These are phyloP conservation scores for Strigamia crassipes DNA, from an alignment of 2,888 invertebrate genomes.

Conservation along the genomic window DNA sequence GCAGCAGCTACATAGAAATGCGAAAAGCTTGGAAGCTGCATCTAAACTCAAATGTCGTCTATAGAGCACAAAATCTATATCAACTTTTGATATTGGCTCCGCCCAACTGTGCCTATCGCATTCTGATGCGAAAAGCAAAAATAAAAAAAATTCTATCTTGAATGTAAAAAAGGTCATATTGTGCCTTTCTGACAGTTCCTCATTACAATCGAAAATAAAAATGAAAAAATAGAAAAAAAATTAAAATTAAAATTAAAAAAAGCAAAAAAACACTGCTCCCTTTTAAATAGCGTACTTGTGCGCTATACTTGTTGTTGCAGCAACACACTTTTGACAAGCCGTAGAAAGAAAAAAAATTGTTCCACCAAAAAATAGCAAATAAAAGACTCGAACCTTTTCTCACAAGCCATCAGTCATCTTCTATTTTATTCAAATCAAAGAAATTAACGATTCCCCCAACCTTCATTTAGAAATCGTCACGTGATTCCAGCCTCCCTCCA, in stretches of 20 bases:
- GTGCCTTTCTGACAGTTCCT: slow-evolving; percentile 42
- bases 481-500: slow-evolving; percentile 8
- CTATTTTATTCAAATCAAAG: slow-evolving; percentile 36
- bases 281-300: slow-evolving; percentile 38
- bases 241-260: background rate
- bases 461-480: slow-evolving; percentile 40
- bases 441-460: slow-evolving; percentile 39
- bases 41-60: slow-evolving; percentile 42
- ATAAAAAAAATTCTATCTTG: background rate
- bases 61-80: slow-evolving; percentile 40
- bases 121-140: slow-evolving; percentile 40
- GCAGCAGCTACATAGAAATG: slow-evolving; percentile 36
- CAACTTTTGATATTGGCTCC: slow-evolving; percentile 42
- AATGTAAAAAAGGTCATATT: slow-evolving; percentile 37
- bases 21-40: slow-evolving; percentile 42
- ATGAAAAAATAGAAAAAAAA: background rate
- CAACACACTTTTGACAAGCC: slow-evolving; percentile 36
- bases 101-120: slow-evolving; percentile 42
- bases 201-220: slow-evolving; percentile 36
- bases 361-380: background rate
- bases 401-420: slow-evolving; percentile 25
- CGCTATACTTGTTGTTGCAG: slow-evolving; percentile 24
- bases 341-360: background rate
- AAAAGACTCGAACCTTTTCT: background rate
- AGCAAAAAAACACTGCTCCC: background rate